Evolutionary conservation across 2,888 invertebrate species (phyloP).

Genomic region (Tipula unca): DNA sequence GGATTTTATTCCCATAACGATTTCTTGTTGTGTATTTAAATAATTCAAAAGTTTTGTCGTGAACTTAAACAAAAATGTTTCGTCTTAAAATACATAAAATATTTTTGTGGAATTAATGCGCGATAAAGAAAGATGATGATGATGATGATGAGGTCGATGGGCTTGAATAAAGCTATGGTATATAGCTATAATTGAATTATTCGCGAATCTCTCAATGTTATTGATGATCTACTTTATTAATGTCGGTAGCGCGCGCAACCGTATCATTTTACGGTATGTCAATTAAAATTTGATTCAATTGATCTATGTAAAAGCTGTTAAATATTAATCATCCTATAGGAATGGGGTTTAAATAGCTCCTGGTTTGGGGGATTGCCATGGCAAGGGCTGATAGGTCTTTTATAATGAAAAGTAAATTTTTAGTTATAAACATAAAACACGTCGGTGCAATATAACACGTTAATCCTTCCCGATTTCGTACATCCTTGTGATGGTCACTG

Average conservation of each 20-base stretch:
- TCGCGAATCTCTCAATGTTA: neutral
- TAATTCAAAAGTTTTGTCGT: neutral
- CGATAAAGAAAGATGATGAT: neutral
- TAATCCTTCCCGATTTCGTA: too few relatives aligned
- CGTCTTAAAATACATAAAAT: neutral
- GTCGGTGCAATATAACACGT: too few relatives aligned
- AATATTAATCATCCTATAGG: too few relatives aligned
- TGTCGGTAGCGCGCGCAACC: neutral
- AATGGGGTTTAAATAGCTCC: too few relatives aligned
- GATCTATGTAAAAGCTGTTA: too few relatives aligned
- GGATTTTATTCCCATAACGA: neutral
- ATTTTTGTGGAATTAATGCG: neutral
- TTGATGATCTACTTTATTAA: neutral
- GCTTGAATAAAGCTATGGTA: neutral
- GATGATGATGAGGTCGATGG: neutral
- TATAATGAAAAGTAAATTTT: too few relatives aligned
- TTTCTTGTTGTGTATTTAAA: neutral
- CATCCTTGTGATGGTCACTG: too few relatives aligned
- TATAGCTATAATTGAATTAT: neutral
- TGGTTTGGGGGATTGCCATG: too few relatives aligned
- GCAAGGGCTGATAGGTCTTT: too few relatives aligned
- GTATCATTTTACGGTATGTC: too few relatives aligned
- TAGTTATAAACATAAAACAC: too few relatives aligned
- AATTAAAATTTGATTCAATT: too few relatives aligned
- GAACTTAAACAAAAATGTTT: neutral